A percentile compares a stretch with the other conserved stretches of the same genome.
phyloP scores from a whole-genome alignment of 2,888 invertebrate genomes.

The Tinea trinotella region DNA sequence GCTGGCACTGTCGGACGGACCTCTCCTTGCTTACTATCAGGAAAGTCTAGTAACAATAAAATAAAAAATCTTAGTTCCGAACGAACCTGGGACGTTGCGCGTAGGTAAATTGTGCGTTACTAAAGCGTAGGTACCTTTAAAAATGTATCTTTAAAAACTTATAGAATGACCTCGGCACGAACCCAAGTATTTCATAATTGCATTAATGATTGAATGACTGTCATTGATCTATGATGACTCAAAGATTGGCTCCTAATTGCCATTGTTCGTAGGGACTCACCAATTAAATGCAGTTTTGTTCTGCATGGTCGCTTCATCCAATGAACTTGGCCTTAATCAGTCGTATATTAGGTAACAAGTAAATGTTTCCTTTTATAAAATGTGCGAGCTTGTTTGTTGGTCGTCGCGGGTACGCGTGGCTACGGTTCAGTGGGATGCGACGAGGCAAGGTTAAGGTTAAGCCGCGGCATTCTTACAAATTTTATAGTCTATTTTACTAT shows the following conservation, averaged over 20 bases:
- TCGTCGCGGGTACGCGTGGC: not conserved
- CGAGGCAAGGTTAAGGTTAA: constrained; percentile 10
- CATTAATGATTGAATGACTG: not conserved
- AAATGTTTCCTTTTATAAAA: not conserved
- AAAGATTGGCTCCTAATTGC: too few relatives aligned
- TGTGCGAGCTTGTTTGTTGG: not conserved
- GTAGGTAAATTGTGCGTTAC: too few relatives aligned
- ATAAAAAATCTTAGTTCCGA: too few relatives aligned
- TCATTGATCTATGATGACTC: not conserved
- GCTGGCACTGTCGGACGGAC: too few relatives aligned
- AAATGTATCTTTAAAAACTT: too few relatives aligned
- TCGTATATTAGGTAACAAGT: not conserved
- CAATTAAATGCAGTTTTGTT: constrained; percentile 10
- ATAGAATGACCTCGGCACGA: too few relatives aligned
- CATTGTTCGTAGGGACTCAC: not conserved
- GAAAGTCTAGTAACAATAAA: too few relatives aligned
- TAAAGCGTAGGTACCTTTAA: too few relatives aligned
- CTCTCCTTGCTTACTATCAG: too few relatives aligned
- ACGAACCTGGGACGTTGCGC: too few relatives aligned
- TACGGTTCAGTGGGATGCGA: constrained; percentile 5
- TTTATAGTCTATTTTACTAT: not conserved
- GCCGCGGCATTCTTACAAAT: not conserved
- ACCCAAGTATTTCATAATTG: not conserved
- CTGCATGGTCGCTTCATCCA: constrained; percentile 5
- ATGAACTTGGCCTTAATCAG: constrained; percentile 17